Conservation (phyloP, 64 coral and sea anemone genomes). For the Hydrozoanthus tunicans region DNA sequence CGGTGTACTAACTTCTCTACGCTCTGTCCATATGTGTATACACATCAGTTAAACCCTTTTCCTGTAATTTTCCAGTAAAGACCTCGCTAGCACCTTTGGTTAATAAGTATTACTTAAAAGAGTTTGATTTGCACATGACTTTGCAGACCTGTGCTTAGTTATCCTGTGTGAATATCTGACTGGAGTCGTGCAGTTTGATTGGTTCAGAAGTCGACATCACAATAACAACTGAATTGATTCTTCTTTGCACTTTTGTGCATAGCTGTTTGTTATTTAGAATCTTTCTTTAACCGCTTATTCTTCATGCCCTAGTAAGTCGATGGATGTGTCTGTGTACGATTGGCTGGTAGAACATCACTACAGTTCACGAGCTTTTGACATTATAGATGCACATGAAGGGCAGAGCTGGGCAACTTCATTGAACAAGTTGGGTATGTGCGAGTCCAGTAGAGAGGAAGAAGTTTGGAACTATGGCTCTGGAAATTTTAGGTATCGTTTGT, state of each 20-base stretch:
- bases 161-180: background rate
- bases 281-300: background rate
- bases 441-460: conserved; percentile 15
- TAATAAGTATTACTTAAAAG: too few relatives aligned
- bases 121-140: too few relatives aligned
- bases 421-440: conserved; percentile 20
- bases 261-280: background rate
- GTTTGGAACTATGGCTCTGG: conserved; percentile 18
- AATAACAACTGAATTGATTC: too few relatives aligned
- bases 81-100: too few relatives aligned
- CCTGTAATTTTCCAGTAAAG: too few relatives aligned
- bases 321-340: background rate
- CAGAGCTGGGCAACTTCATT: conserved; percentile 19
- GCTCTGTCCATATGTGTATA: too few relatives aligned
- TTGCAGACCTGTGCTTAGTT: too few relatives aligned
- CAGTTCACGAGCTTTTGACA: conserved; percentile 11
- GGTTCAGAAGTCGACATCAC: too few relatives aligned
- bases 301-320: background rate
- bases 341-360: conserved; percentile 19
- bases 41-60: too few relatives aligned
- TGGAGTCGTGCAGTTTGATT: too few relatives aligned
- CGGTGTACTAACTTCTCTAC: too few relatives aligned
- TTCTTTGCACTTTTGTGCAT: background rate
- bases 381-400: background rate
- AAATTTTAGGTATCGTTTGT: conserved; percentile 15